These are phyloP conservation scores for Sebastes wilsoni DNA, from an alignment of 2,797 vertebrate species.

Conservation along the genomic window DNA sequence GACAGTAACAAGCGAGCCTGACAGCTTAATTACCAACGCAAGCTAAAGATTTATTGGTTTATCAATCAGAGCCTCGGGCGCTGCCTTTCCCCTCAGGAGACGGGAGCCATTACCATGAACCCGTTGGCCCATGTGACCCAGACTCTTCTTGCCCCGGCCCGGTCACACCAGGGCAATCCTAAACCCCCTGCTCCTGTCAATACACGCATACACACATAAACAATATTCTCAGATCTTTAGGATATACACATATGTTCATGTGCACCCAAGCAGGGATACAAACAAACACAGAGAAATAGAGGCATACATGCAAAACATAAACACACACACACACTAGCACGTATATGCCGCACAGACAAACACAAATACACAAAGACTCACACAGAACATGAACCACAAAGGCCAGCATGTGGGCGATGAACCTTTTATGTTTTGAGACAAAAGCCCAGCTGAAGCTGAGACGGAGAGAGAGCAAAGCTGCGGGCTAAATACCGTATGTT, in stretches of 20 bases:
- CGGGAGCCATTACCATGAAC: slow-evolving; percentile 88
- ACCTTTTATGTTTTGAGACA: slow-evolving; percentile 78
- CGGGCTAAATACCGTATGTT: slow-evolving; percentile 72
- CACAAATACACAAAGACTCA: slow-evolving; percentile 39
- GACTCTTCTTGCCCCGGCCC: slow-evolving; percentile 64
- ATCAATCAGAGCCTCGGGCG: slow-evolving; percentile 91
- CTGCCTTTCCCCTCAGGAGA: slow-evolving; percentile 85
- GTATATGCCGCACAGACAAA: slow-evolving; percentile 15
- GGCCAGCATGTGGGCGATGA: slow-evolving; percentile 76
- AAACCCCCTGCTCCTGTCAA: slow-evolving; percentile 33
- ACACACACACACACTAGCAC: slow-evolving; percentile 2
- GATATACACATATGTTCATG: slow-evolving; percentile 46
- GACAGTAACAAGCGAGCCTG: slow-evolving; percentile 88
- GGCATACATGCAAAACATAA: slow-evolving; percentile 24
- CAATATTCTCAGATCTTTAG: slow-evolving; percentile 17
- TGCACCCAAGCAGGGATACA: slow-evolving; percentile 37
- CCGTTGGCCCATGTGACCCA: slow-evolving; percentile 83
- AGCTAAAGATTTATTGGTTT: slow-evolving; percentile 98
- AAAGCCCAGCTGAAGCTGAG: slow-evolving; percentile 72
- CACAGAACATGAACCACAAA: slow-evolving; percentile 69
- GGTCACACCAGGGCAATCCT: slow-evolving; percentile 64
- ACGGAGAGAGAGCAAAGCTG: slow-evolving; percentile 57
- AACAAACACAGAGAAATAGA: slow-evolving; percentile 26
- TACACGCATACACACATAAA: slow-evolving; percentile 36
- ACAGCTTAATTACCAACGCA: slow-evolving; percentile 95